Percentiles rank a stretch among this genome's conserved stretches.
These are phyloP conservation scores for Cromileptes altivelis DNA, from an alignment of 2,113 vertebrate species.

Conservation along the genomic window DNA sequence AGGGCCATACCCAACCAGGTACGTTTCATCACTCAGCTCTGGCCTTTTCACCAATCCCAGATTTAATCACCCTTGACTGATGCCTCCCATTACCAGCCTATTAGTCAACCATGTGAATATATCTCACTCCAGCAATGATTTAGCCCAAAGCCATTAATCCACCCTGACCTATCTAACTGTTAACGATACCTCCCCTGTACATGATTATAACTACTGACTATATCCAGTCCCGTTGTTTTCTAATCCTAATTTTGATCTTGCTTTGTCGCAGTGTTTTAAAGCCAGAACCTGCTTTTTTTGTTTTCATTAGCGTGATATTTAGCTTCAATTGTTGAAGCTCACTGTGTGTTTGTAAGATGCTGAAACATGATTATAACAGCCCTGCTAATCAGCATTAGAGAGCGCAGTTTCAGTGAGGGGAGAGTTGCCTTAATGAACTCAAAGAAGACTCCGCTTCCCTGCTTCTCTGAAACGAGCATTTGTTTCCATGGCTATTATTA, in stretches of 20 bases:
- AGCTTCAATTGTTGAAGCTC: neutral
- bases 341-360: neutral
- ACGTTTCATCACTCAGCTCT: conserved; percentile 52
- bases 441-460: conserved; percentile 34
- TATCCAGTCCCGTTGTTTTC: conserved; percentile 15
- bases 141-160: conserved; percentile 45
- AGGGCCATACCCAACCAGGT: conserved; percentile 96
- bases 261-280: conserved; percentile 23
- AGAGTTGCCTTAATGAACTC: conserved; percentile 37
- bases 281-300: neutral
- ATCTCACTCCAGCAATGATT: conserved; percentile 29
- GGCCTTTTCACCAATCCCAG: conserved; percentile 50
- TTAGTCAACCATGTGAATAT: conserved; percentile 57
- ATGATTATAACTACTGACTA: conserved; percentile 6
- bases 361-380: neutral
- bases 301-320: conserved; percentile 31
- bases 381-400: conserved; percentile 18
- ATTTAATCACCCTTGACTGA: conserved; percentile 51
- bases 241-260: conserved; percentile 1
- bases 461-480: conserved; percentile 53
- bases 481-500: conserved; percentile 55
- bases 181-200: conserved; percentile 16
- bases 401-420: conserved; percentile 23
- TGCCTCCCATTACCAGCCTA: conserved; percentile 39
- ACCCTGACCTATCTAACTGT: conserved; percentile 8